Conservation (phyloP, 2,797 vertebrate genomes). For the Mycteria americana region DNA sequence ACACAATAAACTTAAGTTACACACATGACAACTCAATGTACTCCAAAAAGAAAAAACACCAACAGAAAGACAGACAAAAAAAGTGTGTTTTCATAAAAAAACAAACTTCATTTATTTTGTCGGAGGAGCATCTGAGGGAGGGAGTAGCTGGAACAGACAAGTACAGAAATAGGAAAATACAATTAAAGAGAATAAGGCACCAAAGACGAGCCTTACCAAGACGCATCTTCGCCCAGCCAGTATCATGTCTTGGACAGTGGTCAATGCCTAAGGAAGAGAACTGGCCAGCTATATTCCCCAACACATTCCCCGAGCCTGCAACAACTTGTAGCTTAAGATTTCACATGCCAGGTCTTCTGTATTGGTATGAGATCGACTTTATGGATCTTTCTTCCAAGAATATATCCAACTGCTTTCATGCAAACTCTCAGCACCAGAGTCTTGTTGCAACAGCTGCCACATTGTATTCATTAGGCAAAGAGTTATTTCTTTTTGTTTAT, state of each 20-base stretch:
- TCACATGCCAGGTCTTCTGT: not conserved
- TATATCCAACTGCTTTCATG: not conserved
- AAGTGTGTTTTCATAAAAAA: not conserved
- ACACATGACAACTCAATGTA: not conserved
- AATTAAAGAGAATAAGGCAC: not conserved
- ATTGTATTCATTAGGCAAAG: not conserved
- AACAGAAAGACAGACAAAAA: not conserved
- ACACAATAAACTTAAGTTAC: constrained; percentile 1
- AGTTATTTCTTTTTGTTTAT: not conserved
- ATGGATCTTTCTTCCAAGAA: not conserved
- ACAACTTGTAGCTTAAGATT: not conserved
- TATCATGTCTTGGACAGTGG: not conserved
- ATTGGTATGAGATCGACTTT: not conserved
- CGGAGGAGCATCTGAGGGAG: not conserved
- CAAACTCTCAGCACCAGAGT: not conserved
- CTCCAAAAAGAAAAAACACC: not conserved
- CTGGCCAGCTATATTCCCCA: not conserved
- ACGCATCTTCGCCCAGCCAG: not conserved
- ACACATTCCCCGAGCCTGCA: not conserved
- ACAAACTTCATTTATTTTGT: not conserved
- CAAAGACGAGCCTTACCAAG: not conserved
- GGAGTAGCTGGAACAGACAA: not conserved
- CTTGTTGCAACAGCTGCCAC: not conserved
- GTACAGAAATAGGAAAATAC: not conserved
- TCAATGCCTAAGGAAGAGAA: not conserved